These are phyloP conservation scores for Lymantria dispar DNA, from an alignment of 2,888 invertebrate species.

Conservation along the genomic window DNA sequence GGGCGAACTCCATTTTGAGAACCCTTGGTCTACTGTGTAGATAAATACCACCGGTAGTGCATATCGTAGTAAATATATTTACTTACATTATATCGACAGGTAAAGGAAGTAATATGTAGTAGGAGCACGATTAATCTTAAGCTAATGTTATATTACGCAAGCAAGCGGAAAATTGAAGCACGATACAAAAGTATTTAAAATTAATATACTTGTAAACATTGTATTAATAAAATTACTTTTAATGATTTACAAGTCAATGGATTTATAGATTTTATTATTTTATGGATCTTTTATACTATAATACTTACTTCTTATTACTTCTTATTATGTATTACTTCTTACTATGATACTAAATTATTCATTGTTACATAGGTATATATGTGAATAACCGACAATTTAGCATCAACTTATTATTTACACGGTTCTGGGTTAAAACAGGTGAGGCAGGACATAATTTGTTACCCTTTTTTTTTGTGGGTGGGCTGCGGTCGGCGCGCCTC, in stretches of 20 bases:
- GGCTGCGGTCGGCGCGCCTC: too few relatives aligned
- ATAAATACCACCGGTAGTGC: conserved; percentile 43
- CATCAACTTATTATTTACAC: too few relatives aligned
- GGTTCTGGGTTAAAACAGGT: too few relatives aligned
- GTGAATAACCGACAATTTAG: too few relatives aligned
- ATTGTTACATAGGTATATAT: too few relatives aligned
- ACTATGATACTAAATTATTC: too few relatives aligned
- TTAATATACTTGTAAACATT: conserved; percentile 5
- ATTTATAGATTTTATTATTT: background rate
- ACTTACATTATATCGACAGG: conserved; percentile 25
- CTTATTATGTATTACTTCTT: too few relatives aligned
- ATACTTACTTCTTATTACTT: background rate
- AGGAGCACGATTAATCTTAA: conserved; percentile 12
- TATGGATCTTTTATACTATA: background rate
- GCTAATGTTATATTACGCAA: conserved; percentile 3
- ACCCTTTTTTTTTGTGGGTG: too few relatives aligned
- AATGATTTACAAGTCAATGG: background rate
- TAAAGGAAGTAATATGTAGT: conserved; percentile 12
- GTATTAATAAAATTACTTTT: background rate
- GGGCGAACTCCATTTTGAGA: background rate
- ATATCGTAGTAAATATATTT: conserved; percentile 28
- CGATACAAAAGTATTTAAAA: background rate
- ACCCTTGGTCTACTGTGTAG: conserved; percentile 17
- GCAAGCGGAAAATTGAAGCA: conserved; percentile 5
- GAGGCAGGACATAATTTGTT: too few relatives aligned